phyloP scores from a whole-genome alignment of 2,888 invertebrate species.

The Sepiola atlantica region DNA sequence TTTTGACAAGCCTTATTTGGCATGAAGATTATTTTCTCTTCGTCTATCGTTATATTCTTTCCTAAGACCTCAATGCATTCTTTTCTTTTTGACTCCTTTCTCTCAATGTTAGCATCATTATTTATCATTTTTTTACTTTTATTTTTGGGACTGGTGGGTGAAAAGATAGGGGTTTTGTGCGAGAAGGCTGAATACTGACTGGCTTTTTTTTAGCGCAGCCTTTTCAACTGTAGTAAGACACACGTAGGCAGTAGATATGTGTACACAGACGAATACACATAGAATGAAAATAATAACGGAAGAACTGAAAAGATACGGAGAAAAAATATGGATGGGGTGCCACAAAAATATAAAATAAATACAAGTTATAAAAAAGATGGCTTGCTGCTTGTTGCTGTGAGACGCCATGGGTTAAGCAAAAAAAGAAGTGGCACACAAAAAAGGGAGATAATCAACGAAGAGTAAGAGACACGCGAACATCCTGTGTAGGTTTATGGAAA shows the following conservation, averaged over 20 bases:
- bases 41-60: background rate
- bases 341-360: no score
- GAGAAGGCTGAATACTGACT: no score
- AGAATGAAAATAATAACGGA: background rate
- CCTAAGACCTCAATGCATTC: background rate
- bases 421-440: background rate
- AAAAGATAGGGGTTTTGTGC: background rate
- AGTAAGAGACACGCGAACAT: background rate
- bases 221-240: background rate
- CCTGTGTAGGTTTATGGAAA: background rate
- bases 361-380: background rate
- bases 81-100: background rate
- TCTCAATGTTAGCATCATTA: background rate
- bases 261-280: background rate
- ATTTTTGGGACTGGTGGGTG: background rate
- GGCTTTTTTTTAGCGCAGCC: background rate
- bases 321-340: background rate
- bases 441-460: background rate
- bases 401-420: background rate
- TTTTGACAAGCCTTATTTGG: background rate
- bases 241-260: constrained; percentile 7
- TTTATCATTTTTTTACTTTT: background rate
- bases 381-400: background rate
- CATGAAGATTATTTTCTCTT: background rate
- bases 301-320: background rate